Evolutionary conservation across 2,113 vertebrate genomes (phyloP).

Genomic region (Tetrax tetrax): DNA sequence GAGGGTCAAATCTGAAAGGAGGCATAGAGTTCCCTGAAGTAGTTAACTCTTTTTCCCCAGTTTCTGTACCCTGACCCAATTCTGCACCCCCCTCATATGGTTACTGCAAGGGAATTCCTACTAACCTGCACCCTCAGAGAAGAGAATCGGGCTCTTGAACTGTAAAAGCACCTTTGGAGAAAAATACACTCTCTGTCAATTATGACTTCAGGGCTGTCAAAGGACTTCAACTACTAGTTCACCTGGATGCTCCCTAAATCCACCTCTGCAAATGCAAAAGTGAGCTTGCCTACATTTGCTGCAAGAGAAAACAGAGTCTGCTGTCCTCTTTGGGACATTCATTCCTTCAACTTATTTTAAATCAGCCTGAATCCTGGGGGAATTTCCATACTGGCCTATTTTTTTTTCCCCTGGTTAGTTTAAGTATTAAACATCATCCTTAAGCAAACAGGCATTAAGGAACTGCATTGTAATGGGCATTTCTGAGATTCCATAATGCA

Average conservation of each 20-base stretch:
- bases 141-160: neutral
- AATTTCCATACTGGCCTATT: conserved; percentile 18
- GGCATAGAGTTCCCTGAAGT: neutral
- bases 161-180: neutral
- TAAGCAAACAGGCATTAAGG: conserved; percentile 43
- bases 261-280: neutral
- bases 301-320: neutral
- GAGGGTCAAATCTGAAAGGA: neutral
- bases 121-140: neutral
- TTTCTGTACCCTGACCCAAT: neutral
- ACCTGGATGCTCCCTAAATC: neutral
- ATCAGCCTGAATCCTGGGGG: neutral
- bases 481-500: conserved; percentile 57
- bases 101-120: neutral
- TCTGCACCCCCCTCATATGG: neutral
- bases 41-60: neutral
- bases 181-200: neutral
- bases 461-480: conserved; percentile 54
- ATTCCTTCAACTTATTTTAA: neutral
- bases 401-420: neutral
- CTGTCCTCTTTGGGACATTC: neutral
- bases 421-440: conserved; percentile 35
- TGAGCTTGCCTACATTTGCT: neutral
- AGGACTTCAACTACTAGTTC: neutral
- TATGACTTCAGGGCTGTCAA: neutral